Percentiles rank a stretch among this genome's conserved stretches.
Evolutionary conservation across 1,140 invertebrate genomes (phyloP).

Genomic region (Lucilia cuprina): DNA sequence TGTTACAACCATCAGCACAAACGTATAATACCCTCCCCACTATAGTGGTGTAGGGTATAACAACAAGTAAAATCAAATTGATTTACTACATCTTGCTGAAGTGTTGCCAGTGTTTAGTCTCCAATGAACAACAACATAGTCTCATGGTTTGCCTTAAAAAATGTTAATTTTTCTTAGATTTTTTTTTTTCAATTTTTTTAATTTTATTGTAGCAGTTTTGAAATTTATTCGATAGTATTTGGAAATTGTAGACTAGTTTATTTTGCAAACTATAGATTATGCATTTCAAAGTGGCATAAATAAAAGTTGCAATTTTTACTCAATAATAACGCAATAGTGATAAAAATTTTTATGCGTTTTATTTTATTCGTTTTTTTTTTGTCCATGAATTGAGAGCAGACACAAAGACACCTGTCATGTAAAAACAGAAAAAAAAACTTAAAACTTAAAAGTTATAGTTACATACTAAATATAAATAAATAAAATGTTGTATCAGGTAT

Average conservation of each 20-base stretch:
- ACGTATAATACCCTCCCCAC: too few relatives aligned
- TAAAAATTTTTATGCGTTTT: background rate
- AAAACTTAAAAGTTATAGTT: background rate
- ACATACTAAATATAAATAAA: background rate
- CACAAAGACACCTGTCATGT: background rate
- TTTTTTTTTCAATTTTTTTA: background rate
- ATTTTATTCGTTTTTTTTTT: background rate
- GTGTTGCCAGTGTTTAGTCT: background rate
- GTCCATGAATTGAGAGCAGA: background rate
- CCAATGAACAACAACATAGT: too few relatives aligned
- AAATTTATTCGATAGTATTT: background rate
- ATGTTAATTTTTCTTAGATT: background rate
- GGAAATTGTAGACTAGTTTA: background rate
- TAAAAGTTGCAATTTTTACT: background rate
- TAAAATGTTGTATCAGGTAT: background rate
- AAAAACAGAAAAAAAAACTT: background rate
- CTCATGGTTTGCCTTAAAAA: slow-evolving; percentile 10
- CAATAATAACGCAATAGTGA: background rate
- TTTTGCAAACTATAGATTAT: background rate
- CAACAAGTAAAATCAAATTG: background rate
- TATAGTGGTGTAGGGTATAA: too few relatives aligned
- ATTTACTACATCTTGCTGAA: background rate
- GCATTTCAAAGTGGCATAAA: background rate
- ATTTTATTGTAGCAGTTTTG: slow-evolving; percentile 1
- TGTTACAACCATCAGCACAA: too few relatives aligned